Evolutionary conservation across 35 echinoderm and acorn worm genomes (phyloP).

Genomic region (Lytechinus variegatus): DNA sequence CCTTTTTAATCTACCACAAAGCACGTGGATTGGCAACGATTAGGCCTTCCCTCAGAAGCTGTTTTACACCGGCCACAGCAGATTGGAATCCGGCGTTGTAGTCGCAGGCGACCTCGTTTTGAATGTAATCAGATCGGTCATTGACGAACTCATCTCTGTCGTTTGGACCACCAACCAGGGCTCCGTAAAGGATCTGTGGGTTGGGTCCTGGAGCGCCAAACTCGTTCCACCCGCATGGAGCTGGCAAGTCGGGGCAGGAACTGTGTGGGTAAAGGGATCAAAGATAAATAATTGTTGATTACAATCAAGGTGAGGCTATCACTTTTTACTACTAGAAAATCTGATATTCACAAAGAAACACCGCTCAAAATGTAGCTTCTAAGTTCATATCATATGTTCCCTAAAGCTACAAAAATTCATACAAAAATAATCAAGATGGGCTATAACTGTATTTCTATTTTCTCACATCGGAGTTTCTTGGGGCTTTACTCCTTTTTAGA

Average conservation of each 20-base stretch:
- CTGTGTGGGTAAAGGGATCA: constrained; percentile 44
- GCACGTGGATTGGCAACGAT: background rate
- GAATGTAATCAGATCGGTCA: constrained; percentile 62
- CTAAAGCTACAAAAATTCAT: too few relatives aligned
- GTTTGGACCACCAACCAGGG: constrained; percentile 83
- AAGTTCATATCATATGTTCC: too few relatives aligned
- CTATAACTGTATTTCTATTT: too few relatives aligned
- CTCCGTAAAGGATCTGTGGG: constrained; percentile 74
- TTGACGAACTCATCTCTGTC: constrained; percentile 64
- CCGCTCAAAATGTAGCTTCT: too few relatives aligned
- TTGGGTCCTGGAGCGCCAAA: constrained; percentile 57
- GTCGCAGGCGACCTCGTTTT: constrained; percentile 73
- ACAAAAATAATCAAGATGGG: too few relatives aligned
- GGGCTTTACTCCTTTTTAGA: too few relatives aligned
- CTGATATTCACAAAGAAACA: too few relatives aligned
- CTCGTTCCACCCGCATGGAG: constrained; percentile 64
- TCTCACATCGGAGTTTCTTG: too few relatives aligned
- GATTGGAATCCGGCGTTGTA: constrained; percentile 77
- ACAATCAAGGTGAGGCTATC: too few relatives aligned
- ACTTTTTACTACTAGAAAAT: too few relatives aligned
- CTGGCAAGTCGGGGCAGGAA: constrained; percentile 67
- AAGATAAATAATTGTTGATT: background rate
- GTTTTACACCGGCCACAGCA: constrained; percentile 68
- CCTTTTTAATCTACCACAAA: background rate
- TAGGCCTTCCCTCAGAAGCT: background rate